Conservation (phyloP, 2,113 vertebrate species). For the Butorides virescens region DNA sequence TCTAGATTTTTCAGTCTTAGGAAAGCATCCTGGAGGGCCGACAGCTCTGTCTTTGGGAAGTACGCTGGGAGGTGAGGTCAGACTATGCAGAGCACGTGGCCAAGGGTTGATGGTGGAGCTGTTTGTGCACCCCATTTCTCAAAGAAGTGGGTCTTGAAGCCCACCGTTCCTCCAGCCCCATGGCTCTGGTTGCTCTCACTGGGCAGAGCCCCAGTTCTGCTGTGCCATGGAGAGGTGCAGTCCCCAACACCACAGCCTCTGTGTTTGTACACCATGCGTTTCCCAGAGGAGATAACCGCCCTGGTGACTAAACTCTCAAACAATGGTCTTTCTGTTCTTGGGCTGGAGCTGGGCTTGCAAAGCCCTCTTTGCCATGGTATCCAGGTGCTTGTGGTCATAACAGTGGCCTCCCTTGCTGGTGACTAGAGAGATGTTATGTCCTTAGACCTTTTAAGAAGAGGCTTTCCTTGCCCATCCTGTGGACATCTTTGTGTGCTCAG, state of each 20-base stretch:
- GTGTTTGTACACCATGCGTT: rapidly evolving
- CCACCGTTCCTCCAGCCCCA: neutral
- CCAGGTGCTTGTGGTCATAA: neutral
- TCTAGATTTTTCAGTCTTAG: neutral
- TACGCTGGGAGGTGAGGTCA: neutral
- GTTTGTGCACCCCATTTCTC: neutral
- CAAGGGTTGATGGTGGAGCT: neutral
- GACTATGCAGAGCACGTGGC: neutral
- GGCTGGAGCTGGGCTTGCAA: neutral
- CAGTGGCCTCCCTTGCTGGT: neutral
- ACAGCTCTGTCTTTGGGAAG: neutral
- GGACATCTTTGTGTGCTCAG: neutral
- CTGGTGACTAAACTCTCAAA: neutral
- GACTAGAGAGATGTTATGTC: neutral
- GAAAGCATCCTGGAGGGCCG: neutral
- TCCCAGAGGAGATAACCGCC: neutral
- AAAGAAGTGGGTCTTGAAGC: neutral
- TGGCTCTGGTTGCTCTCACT: neutral
- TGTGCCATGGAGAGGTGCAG: neutral
- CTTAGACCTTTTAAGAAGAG: neutral
- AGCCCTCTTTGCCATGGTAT: neutral
- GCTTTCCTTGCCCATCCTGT: neutral
- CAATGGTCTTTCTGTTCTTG: neutral
- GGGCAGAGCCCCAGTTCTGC: neutral
- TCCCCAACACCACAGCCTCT: rapidly evolving